These are phyloP conservation scores for Dipodomys ordii DNA, from an alignment of 2,113 vertebrate species.

Conservation along the genomic window DNA sequence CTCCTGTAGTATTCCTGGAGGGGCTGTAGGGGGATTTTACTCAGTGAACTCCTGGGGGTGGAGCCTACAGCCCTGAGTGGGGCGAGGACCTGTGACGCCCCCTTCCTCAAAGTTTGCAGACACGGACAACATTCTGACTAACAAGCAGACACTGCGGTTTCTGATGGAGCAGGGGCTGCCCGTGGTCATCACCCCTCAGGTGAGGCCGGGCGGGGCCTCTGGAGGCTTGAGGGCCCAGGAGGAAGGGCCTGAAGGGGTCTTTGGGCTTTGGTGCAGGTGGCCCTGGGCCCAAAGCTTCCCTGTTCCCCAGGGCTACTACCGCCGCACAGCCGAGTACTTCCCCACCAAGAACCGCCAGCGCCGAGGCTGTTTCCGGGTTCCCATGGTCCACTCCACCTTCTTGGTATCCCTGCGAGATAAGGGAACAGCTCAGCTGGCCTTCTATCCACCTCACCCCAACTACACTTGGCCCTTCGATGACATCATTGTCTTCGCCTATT, in stretches of 20 bases:
- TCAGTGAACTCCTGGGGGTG: not conserved
- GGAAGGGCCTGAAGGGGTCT: not conserved
- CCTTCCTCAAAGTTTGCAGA: slow-evolving; percentile 90
- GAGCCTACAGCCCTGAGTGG: not conserved
- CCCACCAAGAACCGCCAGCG: slow-evolving; percentile 95
- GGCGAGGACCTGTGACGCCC: not conserved
- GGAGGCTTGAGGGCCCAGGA: not conserved
- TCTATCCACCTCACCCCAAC: slow-evolving; percentile 94
- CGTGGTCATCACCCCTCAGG: slow-evolving; percentile 96
- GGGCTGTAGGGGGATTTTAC: not conserved
- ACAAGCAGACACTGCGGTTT: slow-evolving; percentile 92
- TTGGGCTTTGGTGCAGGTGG: not conserved
- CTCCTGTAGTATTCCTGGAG: not conserved
- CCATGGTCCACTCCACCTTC: slow-evolving; percentile 96
- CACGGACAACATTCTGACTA: slow-evolving; percentile 96
- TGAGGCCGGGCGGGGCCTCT: slow-evolving; percentile 66
- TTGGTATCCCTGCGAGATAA: slow-evolving; percentile 93
- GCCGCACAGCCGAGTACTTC: slow-evolving; percentile 96
- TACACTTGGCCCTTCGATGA: slow-evolving; percentile 98
- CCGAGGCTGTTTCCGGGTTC: slow-evolving; percentile 92
- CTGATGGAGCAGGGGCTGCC: slow-evolving; percentile 93
- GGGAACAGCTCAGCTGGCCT: slow-evolving; percentile 90
- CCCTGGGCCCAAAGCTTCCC: not conserved
- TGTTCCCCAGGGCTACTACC: slow-evolving; percentile 94
- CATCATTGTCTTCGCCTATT: slow-evolving; percentile 96